A percentile compares a stretch with the other conserved stretches of the same genome.
These are phyloP conservation scores for Cheirogaleus major DNA, from an alignment of 2,797 vertebrate genomes.

Conservation along the genomic window DNA sequence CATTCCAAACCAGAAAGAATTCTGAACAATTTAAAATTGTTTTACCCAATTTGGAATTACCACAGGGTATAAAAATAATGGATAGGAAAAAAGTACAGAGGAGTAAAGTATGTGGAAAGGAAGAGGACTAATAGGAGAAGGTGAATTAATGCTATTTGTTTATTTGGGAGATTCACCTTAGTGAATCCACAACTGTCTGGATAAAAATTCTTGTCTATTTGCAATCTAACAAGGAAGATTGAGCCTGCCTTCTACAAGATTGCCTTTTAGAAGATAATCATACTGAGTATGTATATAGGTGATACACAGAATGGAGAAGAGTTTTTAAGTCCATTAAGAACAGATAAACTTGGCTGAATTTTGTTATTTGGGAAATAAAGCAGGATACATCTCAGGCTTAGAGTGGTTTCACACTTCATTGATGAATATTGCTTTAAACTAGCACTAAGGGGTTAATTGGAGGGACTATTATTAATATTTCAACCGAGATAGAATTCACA, in stretches of 20 bases:
- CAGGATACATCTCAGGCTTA: neutral
- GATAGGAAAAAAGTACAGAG: neutral
- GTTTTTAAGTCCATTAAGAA: neutral
- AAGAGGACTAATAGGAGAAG: neutral
- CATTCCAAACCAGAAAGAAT: neutral
- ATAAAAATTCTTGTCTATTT: neutral
- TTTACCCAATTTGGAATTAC: neutral
- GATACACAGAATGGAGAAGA: neutral
- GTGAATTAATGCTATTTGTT: neutral
- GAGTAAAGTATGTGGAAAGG: neutral
- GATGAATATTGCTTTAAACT: neutral
- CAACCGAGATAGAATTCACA: neutral
- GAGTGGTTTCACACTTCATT: neutral
- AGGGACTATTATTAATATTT: neutral
- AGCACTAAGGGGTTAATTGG: neutral
- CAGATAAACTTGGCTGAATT: neutral
- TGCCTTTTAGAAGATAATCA: neutral
- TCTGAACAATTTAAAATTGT: neutral
- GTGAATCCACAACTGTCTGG: neutral
- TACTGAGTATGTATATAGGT: neutral
- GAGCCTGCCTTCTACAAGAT: neutral
- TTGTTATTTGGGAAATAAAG: neutral
- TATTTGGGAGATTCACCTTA: neutral
- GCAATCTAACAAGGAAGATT: neutral
- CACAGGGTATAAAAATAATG: neutral